Conservation (phyloP, 35 echinoderm and acorn worm species). For the Anneissia japonica region DNA sequence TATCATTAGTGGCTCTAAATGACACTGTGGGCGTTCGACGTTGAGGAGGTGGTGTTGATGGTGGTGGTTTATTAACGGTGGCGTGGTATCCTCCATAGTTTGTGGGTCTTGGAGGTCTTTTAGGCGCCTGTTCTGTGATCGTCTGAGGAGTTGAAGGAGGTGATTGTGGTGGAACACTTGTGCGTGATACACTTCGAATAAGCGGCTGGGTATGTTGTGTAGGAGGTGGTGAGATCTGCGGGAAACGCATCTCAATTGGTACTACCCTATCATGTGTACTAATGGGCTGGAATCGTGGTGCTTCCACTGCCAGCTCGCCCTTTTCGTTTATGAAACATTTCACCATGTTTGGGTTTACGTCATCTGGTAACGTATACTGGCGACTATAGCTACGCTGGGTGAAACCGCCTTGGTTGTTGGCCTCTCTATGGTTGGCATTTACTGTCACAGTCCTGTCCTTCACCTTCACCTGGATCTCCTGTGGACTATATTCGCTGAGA, state of each 20-base stretch:
- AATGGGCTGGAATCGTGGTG: conserved; percentile 44
- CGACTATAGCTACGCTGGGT: conserved; percentile 78
- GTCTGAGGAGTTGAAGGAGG: background rate
- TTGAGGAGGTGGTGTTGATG: background rate
- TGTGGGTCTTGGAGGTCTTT: background rate
- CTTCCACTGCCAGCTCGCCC: conserved; percentile 77
- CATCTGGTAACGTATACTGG: conserved; percentile 85
- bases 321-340: conserved; percentile 70
- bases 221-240: background rate
- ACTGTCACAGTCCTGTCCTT: conserved; percentile 84
- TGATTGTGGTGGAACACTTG: background rate
- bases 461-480: conserved; percentile 88
- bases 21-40: background rate
- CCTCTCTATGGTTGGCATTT: conserved; percentile 69
- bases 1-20: background rate
- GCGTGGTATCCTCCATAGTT: background rate
- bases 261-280: conserved; percentile 35
- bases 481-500: conserved; percentile 76
- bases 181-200: background rate
- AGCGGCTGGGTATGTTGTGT: background rate
- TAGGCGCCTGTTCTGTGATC: background rate
- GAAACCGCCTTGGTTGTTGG: conserved; percentile 54
- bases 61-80: background rate
- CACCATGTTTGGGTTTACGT: conserved; percentile 62
- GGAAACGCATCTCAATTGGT: conserved; percentile 43